Evolutionary conservation across 2,113 vertebrate genomes (phyloP).

Genomic region (Argyrosomus japonicus): DNA sequence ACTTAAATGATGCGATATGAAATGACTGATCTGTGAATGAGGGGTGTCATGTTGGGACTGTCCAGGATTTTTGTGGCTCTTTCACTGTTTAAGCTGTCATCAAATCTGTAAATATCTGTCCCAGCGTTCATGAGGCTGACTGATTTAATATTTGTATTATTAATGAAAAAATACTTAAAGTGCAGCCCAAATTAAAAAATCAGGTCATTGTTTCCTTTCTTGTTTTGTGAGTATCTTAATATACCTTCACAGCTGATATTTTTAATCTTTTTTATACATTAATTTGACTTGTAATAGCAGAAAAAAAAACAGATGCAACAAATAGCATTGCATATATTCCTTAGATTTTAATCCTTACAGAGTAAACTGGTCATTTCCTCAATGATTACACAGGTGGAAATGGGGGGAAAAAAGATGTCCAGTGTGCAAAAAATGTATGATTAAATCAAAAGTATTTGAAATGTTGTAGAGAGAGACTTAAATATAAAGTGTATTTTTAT

Average conservation of each 20-base stretch:
- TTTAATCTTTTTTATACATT: background rate
- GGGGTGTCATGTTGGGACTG: constrained; percentile 5
- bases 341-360: background rate
- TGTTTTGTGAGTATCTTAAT: background rate
- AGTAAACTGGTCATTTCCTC: too few species aligned
- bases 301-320: background rate
- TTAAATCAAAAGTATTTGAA: background rate
- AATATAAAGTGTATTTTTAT: background rate
- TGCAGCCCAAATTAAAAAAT: background rate
- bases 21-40: constrained; percentile 20
- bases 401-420: background rate
- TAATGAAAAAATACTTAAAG: background rate
- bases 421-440: background rate
- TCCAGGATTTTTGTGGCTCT: background rate
- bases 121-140: background rate
- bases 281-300: background rate
- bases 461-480: background rate
- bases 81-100: background rate
- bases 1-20: constrained; percentile 22
- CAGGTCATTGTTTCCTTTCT: background rate
- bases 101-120: constrained; percentile 22
- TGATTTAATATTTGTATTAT: constrained; percentile 11
- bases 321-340: background rate
- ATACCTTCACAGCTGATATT: background rate
- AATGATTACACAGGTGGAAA: background rate